Evolutionary conservation across 53 echinoderm and acorn worm species (phyloP).

Genomic region (Patiria pectinifera): DNA sequence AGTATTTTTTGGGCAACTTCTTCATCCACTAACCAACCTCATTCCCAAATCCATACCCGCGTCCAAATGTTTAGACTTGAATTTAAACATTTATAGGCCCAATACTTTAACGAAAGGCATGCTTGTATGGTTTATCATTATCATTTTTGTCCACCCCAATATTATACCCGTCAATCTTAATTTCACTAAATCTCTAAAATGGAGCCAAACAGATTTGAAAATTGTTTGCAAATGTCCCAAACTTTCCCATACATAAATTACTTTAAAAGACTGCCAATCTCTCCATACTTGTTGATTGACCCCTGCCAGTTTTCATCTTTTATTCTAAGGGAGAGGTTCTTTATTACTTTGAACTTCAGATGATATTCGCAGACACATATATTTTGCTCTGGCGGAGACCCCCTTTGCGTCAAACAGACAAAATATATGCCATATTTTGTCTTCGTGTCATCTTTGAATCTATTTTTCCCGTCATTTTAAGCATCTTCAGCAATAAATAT

Average conservation of each 20-base stretch:
- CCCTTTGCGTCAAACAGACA: not conserved
- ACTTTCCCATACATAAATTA: not conserved
- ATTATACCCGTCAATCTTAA: no score
- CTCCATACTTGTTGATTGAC: not conserved
- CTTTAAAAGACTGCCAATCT: not conserved
- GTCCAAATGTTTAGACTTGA: no score
- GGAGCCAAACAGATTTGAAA: no score
- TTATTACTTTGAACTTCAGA: not conserved
- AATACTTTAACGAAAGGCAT: no score
- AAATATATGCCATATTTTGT: slow-evolving; percentile 1
- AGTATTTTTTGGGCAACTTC: no score
- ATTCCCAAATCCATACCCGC: no score
- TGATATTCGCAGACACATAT: not conserved
- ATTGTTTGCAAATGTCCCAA: no score
- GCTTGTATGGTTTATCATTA: no score
- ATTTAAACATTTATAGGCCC: no score
- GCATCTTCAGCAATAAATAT: not conserved
- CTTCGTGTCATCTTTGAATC: not conserved
- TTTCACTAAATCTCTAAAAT: no score
- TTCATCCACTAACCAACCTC: no score
- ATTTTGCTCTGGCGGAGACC: not conserved
- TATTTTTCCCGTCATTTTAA: not conserved
- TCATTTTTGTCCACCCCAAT: no score
- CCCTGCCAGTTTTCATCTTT: not conserved
- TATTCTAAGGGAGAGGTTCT: not conserved